phyloP scores from a whole-genome alignment of 2,888 invertebrate genomes.

The Cinara cedri region DNA sequence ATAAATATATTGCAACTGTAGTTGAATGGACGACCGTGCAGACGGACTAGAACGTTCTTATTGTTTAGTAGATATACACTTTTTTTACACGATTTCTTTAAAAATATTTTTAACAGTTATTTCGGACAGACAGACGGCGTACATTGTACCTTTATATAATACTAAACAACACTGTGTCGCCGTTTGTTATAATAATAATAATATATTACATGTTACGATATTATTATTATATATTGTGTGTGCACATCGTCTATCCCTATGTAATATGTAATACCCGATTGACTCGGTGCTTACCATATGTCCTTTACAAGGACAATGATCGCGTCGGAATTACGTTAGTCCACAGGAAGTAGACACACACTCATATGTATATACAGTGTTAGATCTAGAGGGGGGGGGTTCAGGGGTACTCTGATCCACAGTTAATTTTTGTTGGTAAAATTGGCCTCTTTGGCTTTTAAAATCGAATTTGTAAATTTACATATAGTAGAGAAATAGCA shows the following conservation, averaged over 20 bases:
- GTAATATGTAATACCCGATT: slow-evolving; percentile 3
- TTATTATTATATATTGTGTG: not conserved
- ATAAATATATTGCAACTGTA: too few relatives aligned
- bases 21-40: not conserved
- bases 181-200: slow-evolving; percentile 1
- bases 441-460: too few relatives aligned
- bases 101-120: slow-evolving; percentile 12
- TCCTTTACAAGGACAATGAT: slow-evolving; percentile 50
- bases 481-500: too few relatives aligned
- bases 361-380: too few relatives aligned
- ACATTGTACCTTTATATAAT: not conserved
- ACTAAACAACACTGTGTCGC: not conserved
- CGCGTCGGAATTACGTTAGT: slow-evolving; percentile 19
- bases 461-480: too few relatives aligned
- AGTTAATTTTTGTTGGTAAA: too few relatives aligned
- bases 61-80: too few relatives aligned
- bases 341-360: not conserved
- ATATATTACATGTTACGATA: not conserved
- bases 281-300: slow-evolving; percentile 37
- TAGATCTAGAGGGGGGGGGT: not conserved
- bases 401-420: not conserved
- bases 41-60: too few relatives aligned
- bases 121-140: slow-evolving; percentile 33
- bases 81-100: not conserved
- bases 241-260: not conserved